Conservation (phyloP, 2,113 vertebrate genomes). For the Danio rerio region GRCz12tu NC_133182.1:43157501-43158000, state of each 20-base stretch:
- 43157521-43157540: no score
- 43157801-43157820: slow-evolving; percentile 9
- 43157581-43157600: no score
- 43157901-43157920: slow-evolving; percentile 36
- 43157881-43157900: slow-evolving; percentile 45
- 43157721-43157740: neutral
- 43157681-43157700: neutral
- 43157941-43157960: slow-evolving; percentile 45
- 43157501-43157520: no score
- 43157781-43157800: neutral
- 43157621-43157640: no score
- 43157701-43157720: neutral
- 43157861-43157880: slow-evolving; percentile 42
- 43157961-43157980: neutral
- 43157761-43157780: neutral
- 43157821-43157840: neutral
- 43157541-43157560: no score
- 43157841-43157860: slow-evolving; percentile 28
- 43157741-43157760: neutral
- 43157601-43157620: no score
- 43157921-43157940: slow-evolving; percentile 30
- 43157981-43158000: neutral
- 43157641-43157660: neutral
- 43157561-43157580: no score
- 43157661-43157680: neutral